Evolutionary conservation across 2,797 vertebrate species (phyloP), one percentile per base, ranked within the genome.

Genomic region (Sylvilagus floridanus): DNA sequence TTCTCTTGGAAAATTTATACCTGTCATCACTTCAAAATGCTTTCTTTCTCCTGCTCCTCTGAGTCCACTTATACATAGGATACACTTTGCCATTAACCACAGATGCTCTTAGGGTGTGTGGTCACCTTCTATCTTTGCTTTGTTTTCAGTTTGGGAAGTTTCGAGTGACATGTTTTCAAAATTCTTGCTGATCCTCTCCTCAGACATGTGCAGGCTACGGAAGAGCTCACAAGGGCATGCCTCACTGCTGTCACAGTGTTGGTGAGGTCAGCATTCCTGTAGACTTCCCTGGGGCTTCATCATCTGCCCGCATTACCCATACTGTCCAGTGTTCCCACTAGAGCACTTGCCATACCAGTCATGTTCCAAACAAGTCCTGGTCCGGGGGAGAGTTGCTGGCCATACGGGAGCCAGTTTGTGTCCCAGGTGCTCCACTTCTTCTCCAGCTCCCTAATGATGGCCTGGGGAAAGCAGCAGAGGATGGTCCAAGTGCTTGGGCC

Each of bases 11-110:
- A 84, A 84, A 75, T 84, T 16, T 73, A 17, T 73, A 54, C 32
- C 76, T 22, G 35, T 26, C 77, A 63, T 30, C 68, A 65, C 22
- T 88, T 88, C 84, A 79, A 63, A n/a, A 78, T 87, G 35, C 12
- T 68, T 88, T 91, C 37, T 75, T 89, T 85, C 28, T 95, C 84
- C 30, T 84, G 42, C 26, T 71, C 86, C 24, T 83, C 50, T 32
- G 63, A 63, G 79, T 84, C 42, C 52, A 21, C 84, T 69, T 77
- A 42, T 19, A 65, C 24, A 42, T 54, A 54, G 22, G 28, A 30
- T 54, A 42, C 21, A 69, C 26, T 35, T 88, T 69, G 35, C 62
- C 75, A 75, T 42, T 63, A 37, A 22, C 72, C 60, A 54, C 60
- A 75, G 13, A 47, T 69, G 14, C 66, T 50, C 78, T 30, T 54